Evolutionary conservation across 2,113 vertebrate genomes (phyloP).

Genomic region (Hippocampus mohnikei): DNA sequence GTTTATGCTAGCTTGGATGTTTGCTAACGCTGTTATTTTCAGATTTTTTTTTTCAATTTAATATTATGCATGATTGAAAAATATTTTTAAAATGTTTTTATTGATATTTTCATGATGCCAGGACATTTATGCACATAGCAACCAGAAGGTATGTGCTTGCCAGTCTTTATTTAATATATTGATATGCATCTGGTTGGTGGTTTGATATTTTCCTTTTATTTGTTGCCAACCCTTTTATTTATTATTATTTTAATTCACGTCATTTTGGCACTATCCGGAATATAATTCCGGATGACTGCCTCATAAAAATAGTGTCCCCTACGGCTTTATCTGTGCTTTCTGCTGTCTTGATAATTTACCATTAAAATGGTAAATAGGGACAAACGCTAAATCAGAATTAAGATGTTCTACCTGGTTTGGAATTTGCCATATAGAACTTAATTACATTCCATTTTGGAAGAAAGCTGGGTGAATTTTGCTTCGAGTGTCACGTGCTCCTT

Average conservation of each 20-base stretch:
- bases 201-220: neutral
- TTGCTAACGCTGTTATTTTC: too few relatives aligned
- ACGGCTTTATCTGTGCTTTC: neutral
- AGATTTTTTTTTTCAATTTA: too few relatives aligned
- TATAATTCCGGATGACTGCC: neutral
- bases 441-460: neutral
- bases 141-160: neutral
- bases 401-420: neutral
- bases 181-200: neutral
- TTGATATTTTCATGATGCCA: too few relatives aligned
- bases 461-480: neutral
- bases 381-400: neutral
- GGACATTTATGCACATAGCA: neutral
- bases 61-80: too few relatives aligned
- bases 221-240: neutral
- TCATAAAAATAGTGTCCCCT: neutral
- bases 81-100: too few relatives aligned
- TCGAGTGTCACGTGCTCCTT: neutral
- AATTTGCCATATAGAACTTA: neutral
- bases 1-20: too few relatives aligned
- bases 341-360: neutral
- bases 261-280: neutral
- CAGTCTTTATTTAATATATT: neutral
- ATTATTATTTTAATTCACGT: neutral
- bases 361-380: neutral